phyloP scores from a whole-genome alignment of 2,888 invertebrate genomes.

The Leptinotarsa rubiginosa region DNA sequence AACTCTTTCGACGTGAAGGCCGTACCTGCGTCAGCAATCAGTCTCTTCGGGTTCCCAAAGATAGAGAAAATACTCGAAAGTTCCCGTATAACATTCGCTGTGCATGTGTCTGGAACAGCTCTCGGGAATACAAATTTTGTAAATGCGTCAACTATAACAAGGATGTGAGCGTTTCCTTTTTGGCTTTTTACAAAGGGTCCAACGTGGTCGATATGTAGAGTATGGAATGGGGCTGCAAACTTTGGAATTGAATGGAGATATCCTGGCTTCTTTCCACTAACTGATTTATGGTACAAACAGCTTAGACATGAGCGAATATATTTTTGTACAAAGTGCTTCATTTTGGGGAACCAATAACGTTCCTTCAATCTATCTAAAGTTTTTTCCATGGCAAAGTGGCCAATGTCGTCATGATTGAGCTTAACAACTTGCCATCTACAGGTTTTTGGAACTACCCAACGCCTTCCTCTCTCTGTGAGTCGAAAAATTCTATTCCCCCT shows the following conservation, averaged over 20 bases:
- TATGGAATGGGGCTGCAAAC: conserved; percentile 38
- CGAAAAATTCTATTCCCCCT: conserved; percentile 26
- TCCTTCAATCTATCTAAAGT: conserved; percentile 49
- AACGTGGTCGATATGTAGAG: background rate
- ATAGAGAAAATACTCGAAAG: conserved; percentile 52
- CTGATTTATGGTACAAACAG: conserved; percentile 40
- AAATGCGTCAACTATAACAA: background rate
- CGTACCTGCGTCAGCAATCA: conserved; percentile 61
- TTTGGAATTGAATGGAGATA: conserved; percentile 41
- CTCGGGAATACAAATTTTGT: conserved; percentile 21
- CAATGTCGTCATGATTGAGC: conserved; percentile 54
- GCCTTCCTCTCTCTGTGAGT: conserved; percentile 18
- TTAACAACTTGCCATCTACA: conserved; percentile 37
- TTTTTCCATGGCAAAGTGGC: conserved; percentile 53
- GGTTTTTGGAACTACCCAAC: conserved; percentile 36
- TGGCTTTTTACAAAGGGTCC: background rate
- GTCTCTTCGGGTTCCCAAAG: conserved; percentile 54
- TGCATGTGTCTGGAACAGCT: conserved; percentile 55
- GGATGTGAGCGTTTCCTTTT: background rate
- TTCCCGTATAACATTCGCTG: conserved; percentile 51
- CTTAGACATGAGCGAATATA: conserved; percentile 43
- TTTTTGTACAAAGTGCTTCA: conserved; percentile 49
- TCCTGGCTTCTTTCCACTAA: conserved; percentile 40
- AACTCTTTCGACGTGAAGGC: conserved; percentile 54
- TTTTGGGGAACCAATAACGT: conserved; percentile 52